A percentile compares a stretch with the other conserved stretches of the same genome.
phyloP scores from a whole-genome alignment of 1,140 invertebrate genomes.

The Tribolium madens region DNA sequence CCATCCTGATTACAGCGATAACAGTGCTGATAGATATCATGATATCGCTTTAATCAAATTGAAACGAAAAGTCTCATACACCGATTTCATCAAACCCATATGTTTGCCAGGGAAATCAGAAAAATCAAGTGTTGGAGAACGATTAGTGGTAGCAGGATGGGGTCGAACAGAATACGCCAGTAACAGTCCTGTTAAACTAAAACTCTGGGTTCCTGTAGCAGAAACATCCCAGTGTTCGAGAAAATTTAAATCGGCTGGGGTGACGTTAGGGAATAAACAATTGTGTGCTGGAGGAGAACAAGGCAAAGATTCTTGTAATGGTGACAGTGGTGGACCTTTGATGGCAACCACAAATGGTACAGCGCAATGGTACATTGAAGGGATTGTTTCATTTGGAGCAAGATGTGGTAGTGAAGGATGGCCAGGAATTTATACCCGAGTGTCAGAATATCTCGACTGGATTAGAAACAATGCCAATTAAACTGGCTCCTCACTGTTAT shows the following conservation, averaged over 20 bases:
- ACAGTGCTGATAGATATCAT: constrained; percentile 50
- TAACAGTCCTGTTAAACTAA: constrained; percentile 64
- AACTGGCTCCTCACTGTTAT: not conserved
- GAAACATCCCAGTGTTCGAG: constrained; percentile 63
- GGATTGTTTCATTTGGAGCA: constrained; percentile 74
- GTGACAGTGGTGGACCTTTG: constrained; percentile 73
- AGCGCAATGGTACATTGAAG: constrained; percentile 66
- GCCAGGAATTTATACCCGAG: constrained; percentile 73
- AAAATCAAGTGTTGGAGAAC: constrained; percentile 58
- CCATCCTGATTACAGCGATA: constrained; percentile 58
- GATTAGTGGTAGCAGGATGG: constrained; percentile 75
- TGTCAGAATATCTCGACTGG: constrained; percentile 70
- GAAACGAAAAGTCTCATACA: constrained; percentile 51
- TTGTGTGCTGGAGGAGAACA: constrained; percentile 74
- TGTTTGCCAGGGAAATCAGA: constrained; percentile 71
- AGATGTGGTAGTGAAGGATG: constrained; percentile 69
- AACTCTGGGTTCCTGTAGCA: constrained; percentile 66
- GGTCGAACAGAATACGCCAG: constrained; percentile 69
- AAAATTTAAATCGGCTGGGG: constrained; percentile 65
- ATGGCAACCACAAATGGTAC: constrained; percentile 64
- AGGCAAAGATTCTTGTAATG: constrained; percentile 76
- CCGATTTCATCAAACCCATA: constrained; percentile 72
- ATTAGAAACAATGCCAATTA: constrained; percentile 65
- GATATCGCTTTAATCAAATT: constrained; percentile 62
- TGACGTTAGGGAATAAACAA: constrained; percentile 66